These are phyloP conservation scores for Aphidius colemani DNA, from an alignment of 2,888 invertebrate species.

Conservation along the genomic window DNA sequence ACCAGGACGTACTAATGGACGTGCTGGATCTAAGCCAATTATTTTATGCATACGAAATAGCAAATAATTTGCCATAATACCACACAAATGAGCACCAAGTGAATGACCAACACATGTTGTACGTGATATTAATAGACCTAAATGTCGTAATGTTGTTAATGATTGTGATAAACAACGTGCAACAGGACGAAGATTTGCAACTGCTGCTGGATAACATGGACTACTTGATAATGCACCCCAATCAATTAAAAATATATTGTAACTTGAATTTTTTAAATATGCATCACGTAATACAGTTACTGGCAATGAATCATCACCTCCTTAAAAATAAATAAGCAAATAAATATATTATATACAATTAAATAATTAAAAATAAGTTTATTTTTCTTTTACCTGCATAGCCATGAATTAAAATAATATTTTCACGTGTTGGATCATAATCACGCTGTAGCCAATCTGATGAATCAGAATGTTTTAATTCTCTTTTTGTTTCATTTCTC, in stretches of 20 bases:
- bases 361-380: neutral
- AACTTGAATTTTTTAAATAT: constrained; percentile 73
- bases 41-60: constrained; percentile 75
- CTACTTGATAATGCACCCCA: constrained; percentile 70
- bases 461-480: constrained; percentile 48
- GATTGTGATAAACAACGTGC: constrained; percentile 73
- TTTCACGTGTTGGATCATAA: constrained; percentile 73
- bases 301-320: constrained; percentile 75
- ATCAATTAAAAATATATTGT: constrained; percentile 78
- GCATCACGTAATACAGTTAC: constrained; percentile 77
- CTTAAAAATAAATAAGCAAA: constrained; percentile 32
- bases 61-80: constrained; percentile 74
- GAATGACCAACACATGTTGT: constrained; percentile 81
- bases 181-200: constrained; percentile 74
- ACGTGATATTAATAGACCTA: constrained; percentile 69
- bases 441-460: constrained; percentile 76
- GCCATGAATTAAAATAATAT: constrained; percentile 74
- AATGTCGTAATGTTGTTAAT: constrained; percentile 67
- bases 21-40: constrained; percentile 77
- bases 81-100: constrained; percentile 77
- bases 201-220: constrained; percentile 77
- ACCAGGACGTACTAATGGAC: constrained; percentile 72
- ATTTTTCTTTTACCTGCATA: constrained; percentile 65
- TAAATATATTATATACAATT: neutral
- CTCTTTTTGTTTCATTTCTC: constrained; percentile 47